Conservation (phyloP, 2,113 vertebrate genomes). For the Nibea albiflora region DNA sequence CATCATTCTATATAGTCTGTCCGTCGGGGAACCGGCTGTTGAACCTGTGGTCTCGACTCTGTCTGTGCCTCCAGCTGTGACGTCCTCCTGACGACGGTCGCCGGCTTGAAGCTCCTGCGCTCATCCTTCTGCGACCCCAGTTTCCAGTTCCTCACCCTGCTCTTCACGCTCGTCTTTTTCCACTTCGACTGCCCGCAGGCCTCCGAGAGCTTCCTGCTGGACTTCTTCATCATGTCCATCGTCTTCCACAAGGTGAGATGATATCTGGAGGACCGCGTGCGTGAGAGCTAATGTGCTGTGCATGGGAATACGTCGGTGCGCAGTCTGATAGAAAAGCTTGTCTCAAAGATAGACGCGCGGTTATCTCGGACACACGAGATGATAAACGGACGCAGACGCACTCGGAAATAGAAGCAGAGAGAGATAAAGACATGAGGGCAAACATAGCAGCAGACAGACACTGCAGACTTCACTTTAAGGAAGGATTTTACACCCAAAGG, state of each 20-base stretch:
- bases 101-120: conserved; percentile 95
- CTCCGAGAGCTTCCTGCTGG: conserved; percentile 96
- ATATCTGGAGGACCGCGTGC: too few species aligned
- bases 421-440: background rate
- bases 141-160: conserved; percentile 92
- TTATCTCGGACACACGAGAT: background rate
- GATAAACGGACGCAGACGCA: background rate
- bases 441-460: background rate
- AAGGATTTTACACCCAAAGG: background rate
- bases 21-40: conserved; percentile 7
- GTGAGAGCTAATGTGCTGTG: background rate
- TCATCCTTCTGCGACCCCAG: conserved; percentile 95
- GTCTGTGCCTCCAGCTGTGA: conserved; percentile 87
- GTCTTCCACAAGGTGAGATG: conserved; percentile 93
- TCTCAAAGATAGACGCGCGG: background rate
- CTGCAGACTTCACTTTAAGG: background rate
- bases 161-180: conserved; percentile 96
- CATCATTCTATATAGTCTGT: background rate
- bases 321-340: background rate
- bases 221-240: conserved; percentile 98
- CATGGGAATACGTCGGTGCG: background rate
- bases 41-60: conserved; percentile 2
- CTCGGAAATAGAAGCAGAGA: background rate
- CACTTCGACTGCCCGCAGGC: conserved; percentile 92
- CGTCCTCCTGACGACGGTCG: conserved; percentile 92